Evolutionary conservation across 2,797 vertebrate species (phyloP).

Genomic region (Trichosurus vulpecula): DNA sequence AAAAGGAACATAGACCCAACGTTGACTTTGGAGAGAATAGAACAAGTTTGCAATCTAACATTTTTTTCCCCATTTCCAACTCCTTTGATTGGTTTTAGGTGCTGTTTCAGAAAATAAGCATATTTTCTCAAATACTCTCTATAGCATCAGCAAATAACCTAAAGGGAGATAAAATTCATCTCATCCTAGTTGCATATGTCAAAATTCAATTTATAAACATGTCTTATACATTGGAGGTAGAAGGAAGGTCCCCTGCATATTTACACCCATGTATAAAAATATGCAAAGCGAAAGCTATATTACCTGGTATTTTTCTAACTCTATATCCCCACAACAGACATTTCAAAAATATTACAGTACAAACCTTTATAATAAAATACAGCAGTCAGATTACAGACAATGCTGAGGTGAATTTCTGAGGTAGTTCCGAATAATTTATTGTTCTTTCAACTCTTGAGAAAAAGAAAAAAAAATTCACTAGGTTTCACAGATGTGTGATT

Average conservation of each 20-base stretch:
- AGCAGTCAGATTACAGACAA: background rate
- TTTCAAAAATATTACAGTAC: background rate
- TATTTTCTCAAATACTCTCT: background rate
- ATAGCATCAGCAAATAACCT: conserved; percentile 27
- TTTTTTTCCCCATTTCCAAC: background rate
- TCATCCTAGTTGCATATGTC: background rate
- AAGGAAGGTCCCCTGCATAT: background rate
- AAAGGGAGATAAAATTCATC: conserved; percentile 32
- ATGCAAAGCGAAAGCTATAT: background rate
- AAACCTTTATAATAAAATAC: background rate
- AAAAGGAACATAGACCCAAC: background rate
- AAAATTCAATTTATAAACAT: background rate
- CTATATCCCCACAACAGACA: background rate
- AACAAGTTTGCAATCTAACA: background rate
- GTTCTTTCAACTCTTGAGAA: no score
- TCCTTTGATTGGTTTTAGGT: conserved; percentile 4
- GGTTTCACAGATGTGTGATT: background rate
- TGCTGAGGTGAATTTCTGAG: no score
- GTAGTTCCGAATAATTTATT: no score
- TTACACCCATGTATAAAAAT: background rate
- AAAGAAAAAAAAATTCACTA: background rate
- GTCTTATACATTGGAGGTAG: background rate
- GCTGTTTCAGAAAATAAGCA: background rate
- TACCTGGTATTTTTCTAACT: background rate
- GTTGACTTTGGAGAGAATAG: background rate